These are phyloP conservation scores for Sylvietta virens DNA, from an alignment of 2,113 vertebrate genomes.

Conservation along the genomic window DNA sequence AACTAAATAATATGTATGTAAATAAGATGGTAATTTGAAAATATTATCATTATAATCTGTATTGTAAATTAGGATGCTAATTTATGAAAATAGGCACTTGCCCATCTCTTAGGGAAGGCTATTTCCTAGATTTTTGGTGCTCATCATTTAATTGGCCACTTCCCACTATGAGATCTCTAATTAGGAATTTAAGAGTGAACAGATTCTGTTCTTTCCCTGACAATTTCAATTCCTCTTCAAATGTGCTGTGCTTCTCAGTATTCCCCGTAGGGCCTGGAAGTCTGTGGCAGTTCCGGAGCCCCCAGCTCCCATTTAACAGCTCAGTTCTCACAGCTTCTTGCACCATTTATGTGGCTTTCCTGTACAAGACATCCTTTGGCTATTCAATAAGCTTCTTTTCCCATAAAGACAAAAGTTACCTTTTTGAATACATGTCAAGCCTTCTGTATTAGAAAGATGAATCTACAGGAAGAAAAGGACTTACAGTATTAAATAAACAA, in stretches of 20 bases:
- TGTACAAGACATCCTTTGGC: conserved; percentile 41
- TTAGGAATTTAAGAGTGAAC: conserved; percentile 49
- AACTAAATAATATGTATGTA: background rate
- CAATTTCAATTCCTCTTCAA: conserved; percentile 61
- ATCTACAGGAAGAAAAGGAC: conserved; percentile 33
- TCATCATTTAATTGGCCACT: conserved; percentile 27
- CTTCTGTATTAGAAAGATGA: conserved; percentile 44
- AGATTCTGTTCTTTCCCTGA: conserved; percentile 48
- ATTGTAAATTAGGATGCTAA: background rate
- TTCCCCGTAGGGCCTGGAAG: conserved; percentile 11
- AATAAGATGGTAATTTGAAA: background rate
- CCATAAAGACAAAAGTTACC: conserved; percentile 56
- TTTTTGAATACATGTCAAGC: conserved; percentile 53
- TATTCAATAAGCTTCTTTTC: conserved; percentile 53
- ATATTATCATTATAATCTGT: background rate
- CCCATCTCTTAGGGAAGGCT: background rate
- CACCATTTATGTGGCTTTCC: conserved; percentile 51
- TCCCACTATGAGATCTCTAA: conserved; percentile 27
- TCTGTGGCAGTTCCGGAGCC: conserved; percentile 51
- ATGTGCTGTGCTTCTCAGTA: conserved; percentile 41
- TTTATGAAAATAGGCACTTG: background rate
- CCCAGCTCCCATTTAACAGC: conserved; percentile 11
- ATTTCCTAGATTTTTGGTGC: background rate
- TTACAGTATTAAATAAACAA: conserved; percentile 50
- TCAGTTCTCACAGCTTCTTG: conserved; percentile 31